phyloP scores from a whole-genome alignment of 2,888 invertebrate genomes.

The Branchipolynoe longqiensis region DNA sequence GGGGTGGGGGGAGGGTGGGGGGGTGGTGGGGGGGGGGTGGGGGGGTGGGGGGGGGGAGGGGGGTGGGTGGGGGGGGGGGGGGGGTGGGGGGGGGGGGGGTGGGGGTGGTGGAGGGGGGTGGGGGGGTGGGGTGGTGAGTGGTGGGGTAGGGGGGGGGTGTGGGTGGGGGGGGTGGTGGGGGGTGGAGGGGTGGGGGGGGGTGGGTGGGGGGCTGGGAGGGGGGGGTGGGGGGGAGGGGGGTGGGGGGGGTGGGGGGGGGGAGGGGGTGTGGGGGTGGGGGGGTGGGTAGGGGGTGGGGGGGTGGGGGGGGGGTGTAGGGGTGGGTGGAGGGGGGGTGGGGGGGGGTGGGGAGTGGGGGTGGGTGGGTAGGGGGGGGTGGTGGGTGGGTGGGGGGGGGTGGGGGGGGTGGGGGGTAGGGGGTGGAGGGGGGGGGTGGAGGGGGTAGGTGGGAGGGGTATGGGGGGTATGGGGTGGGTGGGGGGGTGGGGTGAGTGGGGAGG shows the following conservation, averaged over 20 bases:
- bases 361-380: too few relatives aligned
- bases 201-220: background rate
- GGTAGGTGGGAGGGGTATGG: too few relatives aligned
- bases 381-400: too few relatives aligned
- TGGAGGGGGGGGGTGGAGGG: too few relatives aligned
- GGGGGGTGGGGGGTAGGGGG: too few relatives aligned
- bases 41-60: background rate
- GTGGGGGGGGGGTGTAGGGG: background rate
- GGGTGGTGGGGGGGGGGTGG: background rate
- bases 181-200: constrained; percentile 5
- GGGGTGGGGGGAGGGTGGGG: background rate
- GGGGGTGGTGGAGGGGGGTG: too few relatives aligned
- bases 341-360: too few relatives aligned
- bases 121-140: background rate
- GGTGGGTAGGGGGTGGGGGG: background rate
- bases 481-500: too few relatives aligned
- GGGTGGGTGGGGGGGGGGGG: background rate
- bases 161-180: background rate
- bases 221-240: background rate
- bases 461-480: too few relatives aligned
- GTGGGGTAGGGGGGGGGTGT: background rate
- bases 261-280: background rate
- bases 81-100: background rate
- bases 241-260: background rate
- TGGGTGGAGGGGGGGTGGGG: background rate